Evolutionary conservation across 2,888 invertebrate species (phyloP), one percentile per base, ranked within the genome.

Genomic region (Myopa tessellatipennis): DNA sequence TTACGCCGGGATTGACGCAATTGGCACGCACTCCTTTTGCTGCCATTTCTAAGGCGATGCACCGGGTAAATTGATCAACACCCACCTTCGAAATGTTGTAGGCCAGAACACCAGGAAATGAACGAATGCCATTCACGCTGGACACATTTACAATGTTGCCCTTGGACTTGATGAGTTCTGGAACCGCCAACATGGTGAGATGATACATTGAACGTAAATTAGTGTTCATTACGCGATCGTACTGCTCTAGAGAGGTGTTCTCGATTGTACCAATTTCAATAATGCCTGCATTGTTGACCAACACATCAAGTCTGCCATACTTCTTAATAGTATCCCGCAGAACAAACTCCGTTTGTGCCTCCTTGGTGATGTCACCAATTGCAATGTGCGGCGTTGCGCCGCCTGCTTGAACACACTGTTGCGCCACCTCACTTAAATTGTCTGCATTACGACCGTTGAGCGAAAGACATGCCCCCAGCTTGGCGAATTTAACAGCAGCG

Each of bases 61-160:
- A 97, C 86, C 94, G 92, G 0, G 98, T 99, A 82, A 99, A 93
- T 87, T 98, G 98, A 90, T 99, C 98, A 8, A 98, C 88, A 6
- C 97, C 97, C 63, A 96, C 91, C 90, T 99, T 99, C 7, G 97
- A 96, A 91, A 98, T 94, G 84, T 94, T 94, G 88, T 99, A 99
- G 0, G 97, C 94, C 75, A 98, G 89, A n/a, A 97, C 93, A 74
- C 95, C 94, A 0, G 97, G 93, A 85, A 98, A 98, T 79, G 98
- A 92, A 87, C 97, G 91, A 45, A 96, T 86, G 10, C 98, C 98
- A 84, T 94, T 94, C 0, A 98, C 96, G 87, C 97, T 97, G 4
- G 98, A 98, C 0, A 98, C 95, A 88, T 98, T 98, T 0, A 99
- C 96, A 83, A 98, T 93, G 83, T 92, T 95, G 34, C 97, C 97